Conservation (phyloP, 2,888 invertebrate genomes). For the Caenorhabditis becei region DNA sequence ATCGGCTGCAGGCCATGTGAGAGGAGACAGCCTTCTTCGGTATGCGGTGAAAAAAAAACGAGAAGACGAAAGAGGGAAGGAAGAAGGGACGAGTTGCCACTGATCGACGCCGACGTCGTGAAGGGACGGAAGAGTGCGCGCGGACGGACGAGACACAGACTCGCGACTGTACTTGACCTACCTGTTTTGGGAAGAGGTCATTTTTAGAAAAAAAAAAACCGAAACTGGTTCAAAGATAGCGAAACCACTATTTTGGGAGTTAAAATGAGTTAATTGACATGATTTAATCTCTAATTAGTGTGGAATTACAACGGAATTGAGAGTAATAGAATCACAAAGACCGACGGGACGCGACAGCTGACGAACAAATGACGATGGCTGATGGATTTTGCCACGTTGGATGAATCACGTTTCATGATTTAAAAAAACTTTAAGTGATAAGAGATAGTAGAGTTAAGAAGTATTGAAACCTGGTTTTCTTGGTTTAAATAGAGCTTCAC, state of each 20-base stretch:
- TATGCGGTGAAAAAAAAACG: slow-evolving; percentile 48
- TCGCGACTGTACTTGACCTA: slow-evolving; percentile 44
- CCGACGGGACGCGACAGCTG: slow-evolving; percentile 23
- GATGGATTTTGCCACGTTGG: slow-evolving; percentile 6
- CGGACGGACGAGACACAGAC: slow-evolving; percentile 17
- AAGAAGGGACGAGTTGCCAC: slow-evolving; percentile 39
- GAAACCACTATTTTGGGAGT: slow-evolving; percentile 15
- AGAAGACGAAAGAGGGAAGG: slow-evolving; percentile 31
- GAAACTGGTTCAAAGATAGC: slow-evolving; percentile 18
- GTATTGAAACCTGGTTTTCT: no score
- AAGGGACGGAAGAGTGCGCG: slow-evolving; percentile 9
- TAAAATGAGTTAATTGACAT: slow-evolving; percentile 18
- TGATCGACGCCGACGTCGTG: slow-evolving; percentile 34
- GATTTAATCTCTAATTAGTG: slow-evolving; percentile 40
- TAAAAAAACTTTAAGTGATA: no score
- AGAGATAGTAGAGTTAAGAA: no score
- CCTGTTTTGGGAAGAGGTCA: slow-evolving; percentile 45
- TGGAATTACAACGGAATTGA: slow-evolving; percentile 26
- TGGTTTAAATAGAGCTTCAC: no score
- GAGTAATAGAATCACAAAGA: slow-evolving; percentile 13
- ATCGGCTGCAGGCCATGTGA: slow-evolving; percentile 39
- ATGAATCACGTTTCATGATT: slow-evolving; percentile 1
- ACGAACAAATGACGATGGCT: neutral
- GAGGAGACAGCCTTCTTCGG: slow-evolving; percentile 40
- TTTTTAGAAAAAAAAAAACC: slow-evolving; percentile 11